Base-by-base conservation (phyloP, 2,888 invertebrate species). In the Helleia helle region DNA sequence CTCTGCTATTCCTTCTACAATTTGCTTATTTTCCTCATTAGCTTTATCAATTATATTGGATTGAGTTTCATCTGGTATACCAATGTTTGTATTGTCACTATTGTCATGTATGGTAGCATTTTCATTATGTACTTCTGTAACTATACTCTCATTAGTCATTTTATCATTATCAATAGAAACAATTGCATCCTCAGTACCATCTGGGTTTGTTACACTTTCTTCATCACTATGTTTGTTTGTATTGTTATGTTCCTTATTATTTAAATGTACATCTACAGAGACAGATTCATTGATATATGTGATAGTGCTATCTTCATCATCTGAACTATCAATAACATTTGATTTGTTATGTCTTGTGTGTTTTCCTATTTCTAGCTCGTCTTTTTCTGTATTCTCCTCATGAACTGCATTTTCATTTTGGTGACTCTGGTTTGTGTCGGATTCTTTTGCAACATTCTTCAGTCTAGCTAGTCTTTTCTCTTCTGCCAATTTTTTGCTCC, bases 401-500 rank as follows among this genome's bases (percentile, higher is more conserved):
- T 38, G 29, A n/a, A 29, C 11, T 3, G 17, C 8, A 6, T 6
- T 11, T 17, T 9, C 17, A n/a, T 18, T 12, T 3, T 3, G 1
- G 5, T 6, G 22, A 15, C n/a, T 31, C 9, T 40, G 41, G 25
- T 8, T 15, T 7, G 8, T 17, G 11, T 13, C 9, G 24, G 39
- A 39, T 45, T 29, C 30, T 24, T 28, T 46, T 27, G 45, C 49
- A 5, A 50, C 51, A 53, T 67, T 65, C 54, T 77, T 68, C 6
- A 86, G 58, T 56, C 83, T 87, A 0, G 88, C 88, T n/a, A 87
- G 73, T 37, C 88, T 71, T 47, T 87, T 83, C 59, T 91, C 89
- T 65, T 90, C 86, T 0, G 92, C 92, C 31, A 89, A 48, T 53
- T 83, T 80, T 38, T 89, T 85, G 59, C 93, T 94, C 50, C 86